Conservation (phyloP, 2,113 vertebrate species). For the Stictonetta naevosa region DNA sequence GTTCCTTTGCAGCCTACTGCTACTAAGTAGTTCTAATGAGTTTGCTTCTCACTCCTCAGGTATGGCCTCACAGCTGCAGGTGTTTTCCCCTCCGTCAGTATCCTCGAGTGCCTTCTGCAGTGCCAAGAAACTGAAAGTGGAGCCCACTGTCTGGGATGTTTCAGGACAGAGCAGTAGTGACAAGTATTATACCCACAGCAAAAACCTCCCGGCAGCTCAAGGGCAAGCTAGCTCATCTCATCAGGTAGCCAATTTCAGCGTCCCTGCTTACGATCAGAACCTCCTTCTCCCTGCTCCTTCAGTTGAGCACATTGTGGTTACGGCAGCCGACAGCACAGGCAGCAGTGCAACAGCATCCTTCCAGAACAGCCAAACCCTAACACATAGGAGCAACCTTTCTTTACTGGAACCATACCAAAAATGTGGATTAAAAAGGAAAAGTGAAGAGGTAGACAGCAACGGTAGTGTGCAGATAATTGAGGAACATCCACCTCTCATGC, state of each 20-base stretch:
- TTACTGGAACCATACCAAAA: conserved; percentile 90
- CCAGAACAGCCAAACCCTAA: conserved; percentile 81
- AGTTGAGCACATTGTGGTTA: conserved; percentile 91
- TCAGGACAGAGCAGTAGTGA: conserved; percentile 88
- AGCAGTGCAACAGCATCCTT: conserved; percentile 86
- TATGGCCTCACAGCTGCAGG: conserved; percentile 97
- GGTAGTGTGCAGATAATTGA: conserved; percentile 98
- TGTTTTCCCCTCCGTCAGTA: conserved; percentile 95
- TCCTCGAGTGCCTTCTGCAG: conserved; percentile 97
- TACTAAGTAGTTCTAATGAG: neutral
- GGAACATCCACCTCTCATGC: conserved; percentile 96
- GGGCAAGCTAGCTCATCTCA: conserved; percentile 85
- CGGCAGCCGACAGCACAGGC: conserved; percentile 93
- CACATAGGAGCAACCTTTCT: conserved; percentile 85
- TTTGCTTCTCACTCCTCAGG: conserved; percentile 64
- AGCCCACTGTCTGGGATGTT: conserved; percentile 92
- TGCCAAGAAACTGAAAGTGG: conserved; percentile 97
- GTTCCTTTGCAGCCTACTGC: accelerated
- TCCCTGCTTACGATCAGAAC: conserved; percentile 88
- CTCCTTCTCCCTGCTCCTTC: conserved; percentile 82
- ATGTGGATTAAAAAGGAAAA: conserved; percentile 96
- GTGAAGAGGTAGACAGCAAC: conserved; percentile 97
- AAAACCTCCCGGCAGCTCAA: conserved; percentile 84
- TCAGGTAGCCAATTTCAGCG: conserved; percentile 89
- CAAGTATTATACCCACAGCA: conserved; percentile 90